phyloP scores from a whole-genome alignment of 2,113 vertebrate species.

The Taurulus bubalis region DNA sequence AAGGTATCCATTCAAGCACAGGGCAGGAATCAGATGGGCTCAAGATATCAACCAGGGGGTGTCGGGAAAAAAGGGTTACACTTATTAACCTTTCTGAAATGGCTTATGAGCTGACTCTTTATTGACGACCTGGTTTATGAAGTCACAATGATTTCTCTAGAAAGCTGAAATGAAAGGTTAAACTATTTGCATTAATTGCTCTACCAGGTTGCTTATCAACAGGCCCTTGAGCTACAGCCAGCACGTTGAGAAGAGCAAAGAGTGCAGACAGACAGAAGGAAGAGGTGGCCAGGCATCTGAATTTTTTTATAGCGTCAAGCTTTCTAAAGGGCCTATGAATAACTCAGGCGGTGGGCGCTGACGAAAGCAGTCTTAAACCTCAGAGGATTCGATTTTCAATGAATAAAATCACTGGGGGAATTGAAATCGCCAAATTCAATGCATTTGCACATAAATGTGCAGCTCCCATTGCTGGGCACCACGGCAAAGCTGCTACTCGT shows the following conservation, averaged over 20 bases:
- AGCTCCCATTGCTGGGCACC: slow-evolving; percentile 45
- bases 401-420: slow-evolving; percentile 76
- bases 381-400: slow-evolving; percentile 67
- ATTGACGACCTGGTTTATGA: slow-evolving; percentile 81
- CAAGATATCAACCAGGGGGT: slow-evolving; percentile 41
- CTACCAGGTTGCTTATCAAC: slow-evolving; percentile 70
- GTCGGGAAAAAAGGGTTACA: slow-evolving; percentile 57
- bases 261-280: not conserved
- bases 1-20: slow-evolving; percentile 10
- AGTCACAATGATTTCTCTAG: slow-evolving; percentile 79
- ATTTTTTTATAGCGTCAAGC: slow-evolving; percentile 56
- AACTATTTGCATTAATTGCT: slow-evolving; percentile 82
- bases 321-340: slow-evolving; percentile 69
- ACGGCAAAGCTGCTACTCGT: slow-evolving; percentile 38
- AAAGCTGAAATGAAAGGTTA: slow-evolving; percentile 82
- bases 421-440: slow-evolving; percentile 50
- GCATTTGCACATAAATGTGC: slow-evolving; percentile 73
- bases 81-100: slow-evolving; percentile 83
- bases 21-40: slow-evolving; percentile 43
- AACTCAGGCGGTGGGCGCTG: slow-evolving; percentile 52
- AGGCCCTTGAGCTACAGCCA: slow-evolving; percentile 47
- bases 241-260: not conserved
- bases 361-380: slow-evolving; percentile 57
- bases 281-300: slow-evolving; percentile 43
- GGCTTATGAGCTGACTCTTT: slow-evolving; percentile 65